These are phyloP conservation scores for Parazoanthus swiftii DNA, from an alignment of 92 coral and sea anemone genomes.

Conservation along the genomic window DNA sequence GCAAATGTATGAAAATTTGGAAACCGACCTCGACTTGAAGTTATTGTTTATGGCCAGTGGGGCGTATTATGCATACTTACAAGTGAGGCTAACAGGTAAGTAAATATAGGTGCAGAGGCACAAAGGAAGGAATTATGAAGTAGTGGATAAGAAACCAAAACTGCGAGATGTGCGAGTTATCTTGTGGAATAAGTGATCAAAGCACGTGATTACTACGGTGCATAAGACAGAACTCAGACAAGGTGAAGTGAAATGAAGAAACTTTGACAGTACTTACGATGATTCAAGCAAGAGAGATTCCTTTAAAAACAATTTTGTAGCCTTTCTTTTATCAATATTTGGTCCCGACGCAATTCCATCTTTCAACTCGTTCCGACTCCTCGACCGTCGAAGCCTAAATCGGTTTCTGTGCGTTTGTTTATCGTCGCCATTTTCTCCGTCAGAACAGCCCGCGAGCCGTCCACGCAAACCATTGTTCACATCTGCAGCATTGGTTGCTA, in stretches of 20 bases:
- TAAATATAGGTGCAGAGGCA: no score
- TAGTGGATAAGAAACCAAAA: neutral
- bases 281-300: slow-evolving; percentile 87
- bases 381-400: slow-evolving; percentile 60
- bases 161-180: neutral
- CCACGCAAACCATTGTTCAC: neutral
- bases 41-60: no score
- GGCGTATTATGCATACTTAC: no score
- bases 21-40: no score
- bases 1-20: no score
- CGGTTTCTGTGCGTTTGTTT: slow-evolving; percentile 46
- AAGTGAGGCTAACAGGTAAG: neutral
- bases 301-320: slow-evolving; percentile 70
- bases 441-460: neutral
- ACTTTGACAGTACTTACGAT: slow-evolving; percentile 72
- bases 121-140: no score
- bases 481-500: neutral
- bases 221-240: neutral
- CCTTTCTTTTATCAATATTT: slow-evolving; percentile 74
- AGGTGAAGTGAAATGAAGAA: neutral
- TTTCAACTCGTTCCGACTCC: slow-evolving; percentile 66
- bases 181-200: neutral
- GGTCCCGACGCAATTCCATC: slow-evolving; percentile 93
- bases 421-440: slow-evolving; percentile 18
- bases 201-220: neutral